These are phyloP conservation scores for Brevimyrus niger DNA, from an alignment of 2,113 vertebrate species.

Conservation along the genomic window DNA sequence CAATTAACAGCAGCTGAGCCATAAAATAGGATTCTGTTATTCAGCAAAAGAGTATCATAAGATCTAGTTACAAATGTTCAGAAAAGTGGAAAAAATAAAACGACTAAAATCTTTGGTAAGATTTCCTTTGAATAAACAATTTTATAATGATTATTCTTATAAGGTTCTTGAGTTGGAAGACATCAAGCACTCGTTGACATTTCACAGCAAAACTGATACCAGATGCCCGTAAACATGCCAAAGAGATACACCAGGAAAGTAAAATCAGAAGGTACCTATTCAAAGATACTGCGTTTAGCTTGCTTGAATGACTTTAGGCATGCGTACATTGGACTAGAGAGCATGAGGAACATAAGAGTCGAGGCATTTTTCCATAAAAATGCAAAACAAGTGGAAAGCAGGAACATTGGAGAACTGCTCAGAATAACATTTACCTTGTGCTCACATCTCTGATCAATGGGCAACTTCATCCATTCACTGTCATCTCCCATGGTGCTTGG, in stretches of 20 bases:
- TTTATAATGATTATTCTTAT: neutral
- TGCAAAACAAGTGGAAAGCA: neutral
- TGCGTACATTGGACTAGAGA: neutral
- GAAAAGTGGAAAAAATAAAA: neutral
- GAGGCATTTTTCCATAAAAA: neutral
- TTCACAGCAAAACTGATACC: neutral
- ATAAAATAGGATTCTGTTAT: neutral
- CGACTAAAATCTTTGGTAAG: neutral
- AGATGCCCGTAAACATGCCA: neutral
- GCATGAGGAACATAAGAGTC: neutral
- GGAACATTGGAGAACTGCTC: neutral
- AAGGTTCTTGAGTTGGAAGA: neutral
- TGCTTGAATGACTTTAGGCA: neutral
- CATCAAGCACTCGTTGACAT: neutral
- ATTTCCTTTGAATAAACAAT: neutral
- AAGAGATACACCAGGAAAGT: neutral
- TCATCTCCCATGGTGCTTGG: constrained; percentile 85
- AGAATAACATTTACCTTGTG: constrained; percentile 75
- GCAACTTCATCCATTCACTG: constrained; percentile 95
- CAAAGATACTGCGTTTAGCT: neutral
- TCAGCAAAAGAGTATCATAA: neutral
- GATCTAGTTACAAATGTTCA: neutral
- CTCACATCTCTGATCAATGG: constrained; percentile 96
- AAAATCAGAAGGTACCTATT: neutral
- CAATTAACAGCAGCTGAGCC: neutral